These are phyloP conservation scores for Lepidochitona cinerea DNA, from an alignment of 2,888 invertebrate species.

Conservation along the genomic window DNA sequence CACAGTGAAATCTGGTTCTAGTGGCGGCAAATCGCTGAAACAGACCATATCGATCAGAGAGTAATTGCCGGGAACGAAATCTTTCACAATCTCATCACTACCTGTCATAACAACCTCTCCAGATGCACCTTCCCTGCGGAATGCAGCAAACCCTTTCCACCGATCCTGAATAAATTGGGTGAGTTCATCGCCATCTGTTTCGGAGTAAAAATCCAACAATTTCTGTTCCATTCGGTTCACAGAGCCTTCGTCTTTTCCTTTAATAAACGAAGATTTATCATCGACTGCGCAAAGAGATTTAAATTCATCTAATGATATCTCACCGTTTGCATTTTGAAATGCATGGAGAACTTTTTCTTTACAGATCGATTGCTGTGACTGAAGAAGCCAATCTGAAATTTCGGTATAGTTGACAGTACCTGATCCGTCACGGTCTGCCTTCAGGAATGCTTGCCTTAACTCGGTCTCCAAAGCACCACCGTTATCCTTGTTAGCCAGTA, in stretches of 20 bases:
- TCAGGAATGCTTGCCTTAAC: constrained; percentile 28
- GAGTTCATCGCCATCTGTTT: constrained; percentile 22
- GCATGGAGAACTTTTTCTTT: constrained; percentile 20
- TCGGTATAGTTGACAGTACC: constrained; percentile 32
- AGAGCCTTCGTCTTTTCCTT: constrained; percentile 8
- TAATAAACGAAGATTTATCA: too few species aligned
- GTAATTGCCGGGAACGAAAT: constrained; percentile 33
- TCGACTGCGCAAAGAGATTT: too few species aligned
- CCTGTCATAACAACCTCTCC: constrained; percentile 35
- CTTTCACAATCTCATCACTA: constrained; percentile 30
- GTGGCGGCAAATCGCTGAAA: constrained; percentile 30
- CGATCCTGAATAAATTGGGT: constrained; percentile 25
- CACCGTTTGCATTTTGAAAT: constrained; percentile 22
- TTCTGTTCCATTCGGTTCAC: constrained; percentile 12
- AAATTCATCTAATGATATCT: constrained; percentile 26
- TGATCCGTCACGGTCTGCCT: constrained; percentile 30
- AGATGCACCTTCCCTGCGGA: constrained; percentile 23
- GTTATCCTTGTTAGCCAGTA: constrained; percentile 22
- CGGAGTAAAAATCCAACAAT: constrained; percentile 14
- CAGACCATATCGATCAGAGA: constrained; percentile 31
- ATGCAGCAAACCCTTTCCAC: constrained; percentile 34
- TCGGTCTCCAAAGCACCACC: constrained; percentile 11
- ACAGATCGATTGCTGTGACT: constrained; percentile 13
- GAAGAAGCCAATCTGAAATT: constrained; percentile 30
- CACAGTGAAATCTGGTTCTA: constrained; percentile 27